phyloP scores from a whole-genome alignment of 2,113 vertebrate species.

The Saguinus imperator region DNA sequence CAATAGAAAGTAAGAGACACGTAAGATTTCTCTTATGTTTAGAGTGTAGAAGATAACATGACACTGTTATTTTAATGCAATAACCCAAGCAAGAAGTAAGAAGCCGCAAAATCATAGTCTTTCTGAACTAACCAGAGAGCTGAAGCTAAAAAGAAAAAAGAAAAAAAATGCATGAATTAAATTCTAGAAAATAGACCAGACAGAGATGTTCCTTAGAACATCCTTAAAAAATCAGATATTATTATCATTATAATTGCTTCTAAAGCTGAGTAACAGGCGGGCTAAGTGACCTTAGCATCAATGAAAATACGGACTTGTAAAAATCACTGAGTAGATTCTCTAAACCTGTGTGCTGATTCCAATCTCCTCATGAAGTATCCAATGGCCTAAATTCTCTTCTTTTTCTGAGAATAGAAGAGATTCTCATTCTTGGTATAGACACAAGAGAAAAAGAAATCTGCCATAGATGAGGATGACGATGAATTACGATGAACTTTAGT shows the following conservation, averaged over 20 bases:
- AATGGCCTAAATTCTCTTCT: not conserved
- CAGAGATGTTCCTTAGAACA: not conserved
- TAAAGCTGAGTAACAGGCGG: not conserved
- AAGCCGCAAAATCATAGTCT: not conserved
- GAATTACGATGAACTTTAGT: not conserved
- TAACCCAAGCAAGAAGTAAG: not conserved
- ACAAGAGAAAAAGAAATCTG: not conserved
- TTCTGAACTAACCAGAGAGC: not conserved
- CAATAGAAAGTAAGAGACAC: not conserved
- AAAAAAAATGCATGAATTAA: not conserved
- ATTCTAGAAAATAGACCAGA: not conserved
- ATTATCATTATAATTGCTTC: not conserved
- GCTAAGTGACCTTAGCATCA: not conserved
- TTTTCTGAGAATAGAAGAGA: not conserved
- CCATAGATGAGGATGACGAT: not conserved
- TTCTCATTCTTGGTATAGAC: not conserved
- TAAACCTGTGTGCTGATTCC: too few relatives aligned
- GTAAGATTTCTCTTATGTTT: not conserved
- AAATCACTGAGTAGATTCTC: not conserved
- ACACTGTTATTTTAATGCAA: not conserved
- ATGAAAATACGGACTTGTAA: not conserved
- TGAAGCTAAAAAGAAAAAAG: not conserved
- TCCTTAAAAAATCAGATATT: not conserved
- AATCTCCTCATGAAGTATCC: fast-evolving
- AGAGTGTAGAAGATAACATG: not conserved